phyloP scores from a whole-genome alignment of 2,113 vertebrate genomes.

The Thermophis baileyi region DNA sequence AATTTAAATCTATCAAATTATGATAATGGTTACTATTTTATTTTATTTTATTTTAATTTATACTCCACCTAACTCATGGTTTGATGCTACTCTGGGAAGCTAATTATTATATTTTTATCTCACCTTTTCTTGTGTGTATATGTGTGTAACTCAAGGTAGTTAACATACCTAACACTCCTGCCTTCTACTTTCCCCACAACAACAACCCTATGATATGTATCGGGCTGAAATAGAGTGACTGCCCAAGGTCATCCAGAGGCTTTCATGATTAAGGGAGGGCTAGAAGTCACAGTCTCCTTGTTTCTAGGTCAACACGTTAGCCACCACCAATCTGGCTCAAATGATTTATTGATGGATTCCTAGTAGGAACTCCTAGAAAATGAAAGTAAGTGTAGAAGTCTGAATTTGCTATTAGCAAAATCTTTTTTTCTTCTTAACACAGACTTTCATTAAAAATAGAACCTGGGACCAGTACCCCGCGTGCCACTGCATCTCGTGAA shows the following conservation, averaged over 20 bases:
- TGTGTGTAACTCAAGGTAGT: not conserved
- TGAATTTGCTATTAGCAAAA: not conserved
- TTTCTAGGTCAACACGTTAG: not conserved
- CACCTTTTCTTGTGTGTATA: not conserved
- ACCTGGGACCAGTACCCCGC: constrained; percentile 92
- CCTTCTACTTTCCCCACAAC: not conserved
- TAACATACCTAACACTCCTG: not conserved
- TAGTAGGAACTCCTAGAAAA: not conserved
- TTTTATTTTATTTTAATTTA: not conserved
- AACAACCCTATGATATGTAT: not conserved
- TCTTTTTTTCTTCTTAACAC: constrained; percentile 53
- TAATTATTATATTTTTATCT: not conserved
- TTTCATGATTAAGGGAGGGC: not conserved
- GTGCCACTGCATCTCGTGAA: constrained; percentile 89
- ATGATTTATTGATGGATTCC: not conserved
- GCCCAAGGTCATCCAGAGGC: not conserved
- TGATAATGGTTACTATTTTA: not conserved
- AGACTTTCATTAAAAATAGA: constrained; percentile 98
- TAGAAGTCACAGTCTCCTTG: not conserved
- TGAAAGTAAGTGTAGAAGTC: not conserved
- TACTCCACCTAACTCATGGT: not conserved
- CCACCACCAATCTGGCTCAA: not conserved
- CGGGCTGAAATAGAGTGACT: not conserved
- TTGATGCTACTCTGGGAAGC: not conserved
- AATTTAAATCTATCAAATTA: not conserved